Percentiles rank a stretch among this genome's conserved stretches.
phyloP scores from a whole-genome alignment of 2,113 vertebrate genomes.

The Nannobrachium achirus region DNA sequence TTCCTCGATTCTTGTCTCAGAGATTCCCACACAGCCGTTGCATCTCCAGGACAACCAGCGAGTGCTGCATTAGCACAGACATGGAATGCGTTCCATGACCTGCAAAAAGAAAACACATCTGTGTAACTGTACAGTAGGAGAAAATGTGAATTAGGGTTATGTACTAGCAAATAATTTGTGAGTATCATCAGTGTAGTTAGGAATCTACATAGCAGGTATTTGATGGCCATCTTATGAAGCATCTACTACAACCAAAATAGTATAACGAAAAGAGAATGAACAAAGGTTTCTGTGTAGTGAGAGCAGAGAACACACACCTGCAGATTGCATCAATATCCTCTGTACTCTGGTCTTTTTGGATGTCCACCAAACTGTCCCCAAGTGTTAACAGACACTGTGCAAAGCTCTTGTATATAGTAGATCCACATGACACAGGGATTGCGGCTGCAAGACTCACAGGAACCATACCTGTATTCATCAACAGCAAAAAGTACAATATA shows the following conservation, averaged over 20 bases:
- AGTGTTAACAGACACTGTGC: conserved; percentile 91
- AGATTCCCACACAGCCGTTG: conserved; percentile 90
- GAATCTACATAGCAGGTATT: neutral
- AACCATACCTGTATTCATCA: conserved; percentile 52
- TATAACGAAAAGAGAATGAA: neutral
- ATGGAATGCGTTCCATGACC: conserved; percentile 94
- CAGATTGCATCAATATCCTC: conserved; percentile 90
- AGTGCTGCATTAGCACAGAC: conserved; percentile 86
- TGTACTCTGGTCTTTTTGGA: conserved; percentile 66
- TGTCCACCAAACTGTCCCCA: conserved; percentile 87
- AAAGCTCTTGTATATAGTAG: conserved; percentile 93
- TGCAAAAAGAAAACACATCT: conserved; percentile 57
- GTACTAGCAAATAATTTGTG: neutral
- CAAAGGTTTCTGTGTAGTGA: neutral
- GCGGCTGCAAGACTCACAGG: conserved; percentile 63
- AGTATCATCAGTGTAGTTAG: neutral
- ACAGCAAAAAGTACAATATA: neutral
- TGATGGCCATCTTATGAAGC: no score
- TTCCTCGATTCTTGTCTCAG: conserved; percentile 89
- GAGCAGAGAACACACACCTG: conserved; percentile 78
- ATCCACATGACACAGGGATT: conserved; percentile 80
- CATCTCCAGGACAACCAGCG: conserved; percentile 86
- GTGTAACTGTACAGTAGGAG: neutral
- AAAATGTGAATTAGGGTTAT: neutral
- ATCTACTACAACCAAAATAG: neutral